phyloP scores from a whole-genome alignment of 2,888 invertebrate species.

The Macaria notata region DNA sequence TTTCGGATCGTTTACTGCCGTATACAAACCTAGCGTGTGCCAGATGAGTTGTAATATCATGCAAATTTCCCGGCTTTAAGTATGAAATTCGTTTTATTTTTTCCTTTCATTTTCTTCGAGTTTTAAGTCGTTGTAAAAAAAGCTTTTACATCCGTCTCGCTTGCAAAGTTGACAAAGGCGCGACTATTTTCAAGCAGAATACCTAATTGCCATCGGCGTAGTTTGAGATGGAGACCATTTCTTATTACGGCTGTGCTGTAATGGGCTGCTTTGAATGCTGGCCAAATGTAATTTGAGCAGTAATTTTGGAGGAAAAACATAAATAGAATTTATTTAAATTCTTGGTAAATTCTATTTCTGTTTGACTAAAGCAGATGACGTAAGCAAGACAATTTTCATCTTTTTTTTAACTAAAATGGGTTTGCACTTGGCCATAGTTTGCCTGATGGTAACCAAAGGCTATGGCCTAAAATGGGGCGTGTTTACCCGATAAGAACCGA shows the following conservation, averaged over 20 bases:
- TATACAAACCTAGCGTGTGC: constrained; percentile 48
- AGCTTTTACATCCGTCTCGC: constrained; percentile 67
- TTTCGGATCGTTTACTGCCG: constrained; percentile 62
- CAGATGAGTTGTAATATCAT: constrained; percentile 72
- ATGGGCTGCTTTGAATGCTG: constrained; percentile 10
- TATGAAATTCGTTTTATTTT: constrained; percentile 68
- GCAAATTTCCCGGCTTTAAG: constrained; percentile 70
- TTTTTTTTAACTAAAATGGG: no score
- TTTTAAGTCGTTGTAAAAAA: constrained; percentile 62
- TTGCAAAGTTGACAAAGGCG: constrained; percentile 67
- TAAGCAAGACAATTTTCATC: no score
- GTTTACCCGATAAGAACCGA: no score
- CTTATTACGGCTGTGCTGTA: constrained; percentile 5
- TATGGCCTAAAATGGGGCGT: no score
- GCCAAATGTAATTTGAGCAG: constrained; percentile 5
- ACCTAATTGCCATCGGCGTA: constrained; percentile 50
- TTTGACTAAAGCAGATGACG: no score
- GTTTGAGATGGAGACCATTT: constrained; percentile 25
- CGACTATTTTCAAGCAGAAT: constrained; percentile 55
- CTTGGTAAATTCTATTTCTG: no score
- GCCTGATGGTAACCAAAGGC: no score
- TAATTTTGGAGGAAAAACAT: background rate
- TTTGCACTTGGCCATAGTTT: no score
- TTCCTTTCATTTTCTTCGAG: constrained; percentile 58
- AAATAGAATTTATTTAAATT: background rate